Evolutionary conservation across 2,797 vertebrate species (phyloP).

Genomic region (Eupleurogrammus muticus): DNA sequence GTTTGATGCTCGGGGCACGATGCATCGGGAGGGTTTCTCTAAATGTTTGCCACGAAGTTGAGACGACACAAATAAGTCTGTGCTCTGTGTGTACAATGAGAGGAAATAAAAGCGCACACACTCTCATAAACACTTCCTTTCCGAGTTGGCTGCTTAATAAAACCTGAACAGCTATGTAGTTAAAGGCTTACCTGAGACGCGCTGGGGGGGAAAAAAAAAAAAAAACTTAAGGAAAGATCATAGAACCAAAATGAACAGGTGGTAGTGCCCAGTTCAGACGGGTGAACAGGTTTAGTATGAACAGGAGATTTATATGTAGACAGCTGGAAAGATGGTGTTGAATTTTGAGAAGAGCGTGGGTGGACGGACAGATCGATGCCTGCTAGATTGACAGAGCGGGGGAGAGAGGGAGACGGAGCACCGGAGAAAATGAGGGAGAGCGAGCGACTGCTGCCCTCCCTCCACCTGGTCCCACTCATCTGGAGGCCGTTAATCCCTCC

Average conservation of each 20-base stretch:
- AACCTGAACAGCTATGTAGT: conserved; percentile 42
- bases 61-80: conserved; percentile 38
- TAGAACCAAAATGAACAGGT: conserved; percentile 37
- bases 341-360: conserved; percentile 65
- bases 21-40: conserved; percentile 29
- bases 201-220: not conserved
- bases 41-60: conserved; percentile 55
- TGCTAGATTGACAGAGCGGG: conserved; percentile 49
- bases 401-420: conserved; percentile 58
- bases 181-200: conserved; percentile 44
- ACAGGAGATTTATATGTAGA: conserved; percentile 48
- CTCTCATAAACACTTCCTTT: conserved; percentile 33
- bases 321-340: conserved; percentile 60
- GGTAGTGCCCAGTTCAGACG: conserved; percentile 35
- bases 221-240: conserved; percentile 6
- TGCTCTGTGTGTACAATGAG: conserved; percentile 11
- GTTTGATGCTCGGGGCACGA: conserved; percentile 18
- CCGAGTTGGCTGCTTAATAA: conserved; percentile 44
- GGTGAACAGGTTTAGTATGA: conserved; percentile 45
- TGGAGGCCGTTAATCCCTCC: conserved; percentile 86
- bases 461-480: conserved; percentile 85
- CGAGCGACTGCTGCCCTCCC: conserved; percentile 75
- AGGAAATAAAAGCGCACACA: conserved; percentile 50
- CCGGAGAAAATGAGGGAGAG: conserved; percentile 65
- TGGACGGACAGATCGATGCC: conserved; percentile 70